Conservation (phyloP, 2,113 vertebrate genomes). For the Pseudonaja textilis region DNA sequence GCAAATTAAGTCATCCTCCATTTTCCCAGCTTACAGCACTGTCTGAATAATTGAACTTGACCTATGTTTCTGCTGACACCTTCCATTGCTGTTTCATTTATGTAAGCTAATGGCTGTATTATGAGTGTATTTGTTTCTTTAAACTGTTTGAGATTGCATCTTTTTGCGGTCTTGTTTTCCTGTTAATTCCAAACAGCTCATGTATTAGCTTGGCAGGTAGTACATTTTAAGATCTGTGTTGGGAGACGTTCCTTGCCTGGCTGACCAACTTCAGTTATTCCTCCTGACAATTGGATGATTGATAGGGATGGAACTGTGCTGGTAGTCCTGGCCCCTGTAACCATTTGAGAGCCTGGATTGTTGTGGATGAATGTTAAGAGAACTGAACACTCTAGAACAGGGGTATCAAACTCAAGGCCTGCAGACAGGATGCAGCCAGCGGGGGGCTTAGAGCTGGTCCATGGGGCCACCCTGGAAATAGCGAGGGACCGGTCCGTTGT, state of each 20-base stretch:
- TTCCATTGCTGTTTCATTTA: neutral
- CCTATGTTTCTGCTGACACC: neutral
- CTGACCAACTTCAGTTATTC: neutral
- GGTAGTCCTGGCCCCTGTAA: neutral
- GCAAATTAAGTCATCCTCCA: neutral
- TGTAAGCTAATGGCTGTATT: neutral
- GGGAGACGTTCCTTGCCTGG: neutral
- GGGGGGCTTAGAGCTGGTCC: too few relatives aligned
- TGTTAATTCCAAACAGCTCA: neutral
- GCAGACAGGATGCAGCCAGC: too few relatives aligned
- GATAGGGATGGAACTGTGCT: neutral
- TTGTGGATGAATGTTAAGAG: neutral
- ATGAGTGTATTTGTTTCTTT: neutral
- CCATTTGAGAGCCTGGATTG: too few relatives aligned
- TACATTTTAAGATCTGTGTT: neutral
- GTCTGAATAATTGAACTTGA: neutral
- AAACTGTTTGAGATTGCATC: neutral
- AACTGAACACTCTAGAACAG: neutral
- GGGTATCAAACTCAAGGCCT: too few relatives aligned
- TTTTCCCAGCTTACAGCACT: neutral
- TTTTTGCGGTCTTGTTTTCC: neutral
- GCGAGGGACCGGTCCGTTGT: too few relatives aligned
- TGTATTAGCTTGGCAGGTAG: neutral
- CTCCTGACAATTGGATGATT: neutral
- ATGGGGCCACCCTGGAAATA: too few relatives aligned